Percentiles rank a stretch among this genome's conserved stretches.
Evolutionary conservation across 2,888 invertebrate genomes (phyloP).

Genomic region (Monoplex corrugatus): DNA sequence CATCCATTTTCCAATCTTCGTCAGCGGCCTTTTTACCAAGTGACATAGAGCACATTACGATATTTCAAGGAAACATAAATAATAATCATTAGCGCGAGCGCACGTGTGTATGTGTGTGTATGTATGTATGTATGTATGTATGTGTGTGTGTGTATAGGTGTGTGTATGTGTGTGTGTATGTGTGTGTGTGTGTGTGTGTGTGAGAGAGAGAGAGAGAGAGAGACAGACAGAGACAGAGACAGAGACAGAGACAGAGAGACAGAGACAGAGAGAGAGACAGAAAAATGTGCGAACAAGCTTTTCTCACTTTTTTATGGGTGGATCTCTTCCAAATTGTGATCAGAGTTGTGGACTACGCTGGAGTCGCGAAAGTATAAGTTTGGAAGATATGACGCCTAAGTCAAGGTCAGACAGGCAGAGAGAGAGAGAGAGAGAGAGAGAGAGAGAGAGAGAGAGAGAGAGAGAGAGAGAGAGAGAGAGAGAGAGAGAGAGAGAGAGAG

Average conservation of each 20-base stretch:
- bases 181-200: too few relatives aligned
- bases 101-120: neutral
- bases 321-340: too few relatives aligned
- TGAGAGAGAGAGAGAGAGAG: neutral
- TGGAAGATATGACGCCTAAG: too few relatives aligned
- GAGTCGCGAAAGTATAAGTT: neutral
- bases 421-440: conserved; percentile 1
- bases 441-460: neutral
- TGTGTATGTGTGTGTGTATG: too few relatives aligned
- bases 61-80: neutral
- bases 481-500: neutral
- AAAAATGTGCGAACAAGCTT: too few relatives aligned
- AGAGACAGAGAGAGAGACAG: neutral
- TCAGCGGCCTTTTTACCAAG: too few relatives aligned
- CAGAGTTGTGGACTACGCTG: neutral
- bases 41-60: too few relatives aligned
- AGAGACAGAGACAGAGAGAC: neutral
- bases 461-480: conserved; percentile 13
- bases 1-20: too few relatives aligned
- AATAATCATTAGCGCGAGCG: too few relatives aligned
- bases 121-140: neutral
- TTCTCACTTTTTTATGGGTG: too few relatives aligned
- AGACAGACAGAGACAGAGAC: neutral
- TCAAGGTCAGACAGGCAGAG: neutral
- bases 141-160: too few relatives aligned